These are phyloP conservation scores for Bombus breviceps DNA, from an alignment of 1,140 invertebrate species.

Conservation along the genomic window DNA sequence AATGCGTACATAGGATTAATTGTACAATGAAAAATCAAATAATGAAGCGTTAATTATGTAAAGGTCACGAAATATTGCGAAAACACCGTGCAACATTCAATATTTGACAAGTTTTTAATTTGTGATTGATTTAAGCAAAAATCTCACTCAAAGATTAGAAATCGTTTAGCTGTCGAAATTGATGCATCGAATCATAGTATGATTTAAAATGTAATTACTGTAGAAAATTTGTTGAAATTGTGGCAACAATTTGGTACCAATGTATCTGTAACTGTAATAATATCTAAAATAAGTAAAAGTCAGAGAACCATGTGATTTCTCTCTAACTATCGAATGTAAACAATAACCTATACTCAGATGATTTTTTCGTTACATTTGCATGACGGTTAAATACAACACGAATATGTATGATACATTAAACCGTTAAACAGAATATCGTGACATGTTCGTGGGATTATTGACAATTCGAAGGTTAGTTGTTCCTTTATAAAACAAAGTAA, in stretches of 20 bases:
- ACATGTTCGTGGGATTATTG: not conserved
- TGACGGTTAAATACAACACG: not conserved
- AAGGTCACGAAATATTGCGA: not conserved
- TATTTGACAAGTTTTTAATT: too few relatives aligned
- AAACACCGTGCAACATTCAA: not conserved
- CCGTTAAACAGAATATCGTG: not conserved
- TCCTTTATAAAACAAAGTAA: not conserved
- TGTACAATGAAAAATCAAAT: not conserved
- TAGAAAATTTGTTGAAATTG: too few relatives aligned
- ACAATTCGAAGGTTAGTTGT: conserved; percentile 29
- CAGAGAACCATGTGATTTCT: conserved; percentile 28
- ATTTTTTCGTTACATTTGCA: not conserved
- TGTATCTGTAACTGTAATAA: not conserved
- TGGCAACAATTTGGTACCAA: too few relatives aligned
- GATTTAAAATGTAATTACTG: not conserved
- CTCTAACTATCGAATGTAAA: conserved; percentile 31
- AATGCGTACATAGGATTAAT: not conserved
- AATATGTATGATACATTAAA: not conserved
- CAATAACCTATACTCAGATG: conserved; percentile 30
- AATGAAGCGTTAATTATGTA: not conserved
- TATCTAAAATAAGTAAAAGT: not conserved
- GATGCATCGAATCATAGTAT: not conserved
- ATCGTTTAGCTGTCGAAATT: not conserved
- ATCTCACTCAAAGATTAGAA: not conserved
- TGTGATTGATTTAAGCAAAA: too few relatives aligned